phyloP scores from a whole-genome alignment of 2,888 invertebrate species.

The Hirtodrosophila alboralis region DNA sequence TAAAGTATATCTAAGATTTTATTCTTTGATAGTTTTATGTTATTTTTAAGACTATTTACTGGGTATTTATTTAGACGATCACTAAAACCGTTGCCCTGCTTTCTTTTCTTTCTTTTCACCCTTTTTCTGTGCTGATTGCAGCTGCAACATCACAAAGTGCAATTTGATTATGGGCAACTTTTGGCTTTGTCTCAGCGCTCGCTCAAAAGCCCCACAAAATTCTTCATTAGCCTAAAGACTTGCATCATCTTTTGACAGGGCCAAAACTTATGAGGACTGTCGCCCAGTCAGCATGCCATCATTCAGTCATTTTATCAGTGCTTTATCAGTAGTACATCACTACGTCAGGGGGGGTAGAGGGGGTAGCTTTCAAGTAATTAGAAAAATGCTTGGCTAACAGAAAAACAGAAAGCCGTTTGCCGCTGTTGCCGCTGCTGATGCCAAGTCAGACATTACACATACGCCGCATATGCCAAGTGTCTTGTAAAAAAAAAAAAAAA shows the following conservation, averaged over 20 bases:
- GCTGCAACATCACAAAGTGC: slow-evolving; percentile 63
- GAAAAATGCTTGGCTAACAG: slow-evolving; percentile 58
- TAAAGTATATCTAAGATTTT: too few relatives aligned
- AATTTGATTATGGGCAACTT: slow-evolving; percentile 73
- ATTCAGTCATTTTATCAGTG: slow-evolving; percentile 17
- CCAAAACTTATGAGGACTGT: slow-evolving; percentile 48
- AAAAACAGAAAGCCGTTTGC: slow-evolving; percentile 2
- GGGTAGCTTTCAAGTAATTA: slow-evolving; percentile 80
- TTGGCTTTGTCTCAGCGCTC: slow-evolving; percentile 55
- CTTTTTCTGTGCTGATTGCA: slow-evolving; percentile 63
- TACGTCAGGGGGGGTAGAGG: slow-evolving; percentile 14
- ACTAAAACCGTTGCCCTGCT: background rate
- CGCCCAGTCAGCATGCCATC: slow-evolving; percentile 31
- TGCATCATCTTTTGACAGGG: slow-evolving; percentile 60
- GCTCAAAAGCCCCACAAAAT: background rate
- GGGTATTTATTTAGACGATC: slow-evolving; percentile 7
- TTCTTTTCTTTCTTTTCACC: background rate
- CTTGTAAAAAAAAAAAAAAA: slow-evolving; percentile 21
- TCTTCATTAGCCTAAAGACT: slow-evolving; percentile 74
- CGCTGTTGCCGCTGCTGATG: background rate
- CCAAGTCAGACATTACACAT: slow-evolving; percentile 57
- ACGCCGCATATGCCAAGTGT: slow-evolving; percentile 67
- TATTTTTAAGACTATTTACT: background rate
- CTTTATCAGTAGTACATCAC: too few relatives aligned
- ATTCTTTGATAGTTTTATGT: too few relatives aligned